Base-by-base conservation (phyloP, 2,888 invertebrate species). In the Melinopterus prodromus region DNA sequence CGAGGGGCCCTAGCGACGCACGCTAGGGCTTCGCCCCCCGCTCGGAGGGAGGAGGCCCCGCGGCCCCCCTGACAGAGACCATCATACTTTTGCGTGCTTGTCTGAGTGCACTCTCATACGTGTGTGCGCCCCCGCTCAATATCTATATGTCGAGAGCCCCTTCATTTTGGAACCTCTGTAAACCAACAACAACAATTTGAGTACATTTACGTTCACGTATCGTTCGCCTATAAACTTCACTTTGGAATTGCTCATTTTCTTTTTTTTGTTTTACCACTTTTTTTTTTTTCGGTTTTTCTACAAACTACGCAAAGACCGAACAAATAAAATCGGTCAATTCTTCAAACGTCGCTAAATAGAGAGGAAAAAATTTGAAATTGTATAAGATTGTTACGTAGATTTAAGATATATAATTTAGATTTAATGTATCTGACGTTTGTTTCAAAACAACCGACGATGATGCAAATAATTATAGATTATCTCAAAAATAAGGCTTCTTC, bases 121-220 rank as follows among this genome's bases (percentile, higher is more conserved):
- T 26, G 26, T 26, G 26, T 26, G 26, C 26, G 26, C 53, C 53
- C 53, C 53, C 53, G 53, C 7, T 53, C 53, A 53, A 2, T 53
- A 9, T 9, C 12, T 53, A 53, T 53, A 53, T 53, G 53, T 53
- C 53, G 69, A 77, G 77, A 77, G 77, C 69, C 77, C 77, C 77
- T 77, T 77, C 69, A 53, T 77, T n/a, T 77, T 12, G 53, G 53
- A 53, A 53, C 53, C 53, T 9, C 53, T 53, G 53, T 53, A 53
- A 53, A 53, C 53, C 53, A 53, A 53, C 53, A 53, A 53, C 53
- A 53, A 53, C 53, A 53, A 53, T 53, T 53, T 53, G 53, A 53
- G 53, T 53, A 53, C 53, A 53, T 53, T 53, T 53, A 53, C 53
- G 53, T 53, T 53, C 53, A 12, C 53, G 1, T 9, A 53, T 53